Evolutionary conservation across 1,140 invertebrate species (phyloP).

Genomic region (Berghia stephanieae): DNA sequence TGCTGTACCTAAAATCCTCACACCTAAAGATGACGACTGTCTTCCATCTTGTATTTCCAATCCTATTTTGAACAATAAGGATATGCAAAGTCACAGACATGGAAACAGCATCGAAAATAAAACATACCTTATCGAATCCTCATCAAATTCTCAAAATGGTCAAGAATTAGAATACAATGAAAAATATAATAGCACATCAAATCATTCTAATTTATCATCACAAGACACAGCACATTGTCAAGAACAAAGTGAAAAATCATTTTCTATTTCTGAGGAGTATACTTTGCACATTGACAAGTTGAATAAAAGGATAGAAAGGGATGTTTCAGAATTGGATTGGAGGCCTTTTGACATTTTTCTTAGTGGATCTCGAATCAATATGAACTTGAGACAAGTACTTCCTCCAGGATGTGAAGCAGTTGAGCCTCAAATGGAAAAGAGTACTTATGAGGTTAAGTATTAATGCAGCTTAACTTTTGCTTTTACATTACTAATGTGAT

Average conservation of each 20-base stretch:
- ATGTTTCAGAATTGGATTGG: slow-evolving; percentile 32
- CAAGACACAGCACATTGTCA: too few relatives aligned
- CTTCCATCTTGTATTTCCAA: background rate
- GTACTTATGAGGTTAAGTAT: too few relatives aligned
- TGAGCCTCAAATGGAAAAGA: too few relatives aligned
- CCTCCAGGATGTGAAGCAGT: too few relatives aligned
- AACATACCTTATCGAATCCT: background rate
- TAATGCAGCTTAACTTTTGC: too few relatives aligned
- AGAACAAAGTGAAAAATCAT: too few relatives aligned
- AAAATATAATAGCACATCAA: background rate
- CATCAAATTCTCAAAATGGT: background rate
- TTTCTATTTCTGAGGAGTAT: too few relatives aligned
- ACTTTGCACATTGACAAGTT: too few relatives aligned
- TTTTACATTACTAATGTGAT: too few relatives aligned
- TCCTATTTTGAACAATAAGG: background rate
- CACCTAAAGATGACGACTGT: background rate
- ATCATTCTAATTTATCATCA: background rate
- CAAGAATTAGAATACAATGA: background rate
- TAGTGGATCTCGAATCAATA: slow-evolving; percentile 52
- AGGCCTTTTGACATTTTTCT: slow-evolving; percentile 48
- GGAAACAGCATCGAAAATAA: background rate
- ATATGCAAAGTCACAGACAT: background rate
- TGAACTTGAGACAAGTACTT: slow-evolving; percentile 62
- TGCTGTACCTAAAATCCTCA: slow-evolving; percentile 60
- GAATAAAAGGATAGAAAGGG: slow-evolving; percentile 20